Conservation (phyloP, 2,888 invertebrate genomes). For the Lamellibrachia columna region DNA sequence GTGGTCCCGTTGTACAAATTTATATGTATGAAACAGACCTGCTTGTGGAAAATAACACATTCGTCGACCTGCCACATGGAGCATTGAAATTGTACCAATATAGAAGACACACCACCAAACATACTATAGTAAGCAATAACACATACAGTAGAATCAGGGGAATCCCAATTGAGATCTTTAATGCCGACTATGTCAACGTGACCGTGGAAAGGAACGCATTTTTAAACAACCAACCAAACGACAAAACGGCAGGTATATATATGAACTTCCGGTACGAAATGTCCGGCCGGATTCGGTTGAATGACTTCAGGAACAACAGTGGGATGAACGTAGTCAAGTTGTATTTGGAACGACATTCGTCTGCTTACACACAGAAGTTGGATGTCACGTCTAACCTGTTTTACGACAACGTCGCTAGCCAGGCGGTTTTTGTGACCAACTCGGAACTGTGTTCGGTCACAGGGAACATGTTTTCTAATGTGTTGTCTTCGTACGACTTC, state of each 20-base stretch:
- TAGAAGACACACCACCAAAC: neutral
- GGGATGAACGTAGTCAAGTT: constrained; percentile 26
- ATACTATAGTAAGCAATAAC: constrained; percentile 22
- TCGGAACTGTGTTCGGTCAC: constrained; percentile 18
- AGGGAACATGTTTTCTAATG: constrained; percentile 31
- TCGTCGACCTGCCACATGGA: neutral
- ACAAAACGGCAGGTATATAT: neutral
- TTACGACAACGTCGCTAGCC: constrained; percentile 25
- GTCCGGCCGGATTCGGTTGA: constrained; percentile 20
- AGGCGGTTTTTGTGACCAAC: constrained; percentile 24
- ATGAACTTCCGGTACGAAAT: neutral
- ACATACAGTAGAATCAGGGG: constrained; percentile 20
- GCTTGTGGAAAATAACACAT: neutral
- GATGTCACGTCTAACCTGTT: constrained; percentile 28
- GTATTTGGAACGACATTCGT: neutral
- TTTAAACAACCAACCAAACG: neutral
- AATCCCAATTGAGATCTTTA: constrained; percentile 22
- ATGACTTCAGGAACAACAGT: constrained; percentile 25
- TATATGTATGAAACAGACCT: neutral
- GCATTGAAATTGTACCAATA: neutral
- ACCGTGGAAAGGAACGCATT: constrained; percentile 26
- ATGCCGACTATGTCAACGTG: constrained; percentile 17
- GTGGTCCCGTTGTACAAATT: no score
- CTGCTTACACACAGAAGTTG: neutral
- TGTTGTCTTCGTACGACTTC: constrained; percentile 23